A percentile compares a stretch with the other conserved stretches of the same genome.
Conservation (phyloP, 2,113 vertebrate species). For the Notothenia coriiceps region DNA sequence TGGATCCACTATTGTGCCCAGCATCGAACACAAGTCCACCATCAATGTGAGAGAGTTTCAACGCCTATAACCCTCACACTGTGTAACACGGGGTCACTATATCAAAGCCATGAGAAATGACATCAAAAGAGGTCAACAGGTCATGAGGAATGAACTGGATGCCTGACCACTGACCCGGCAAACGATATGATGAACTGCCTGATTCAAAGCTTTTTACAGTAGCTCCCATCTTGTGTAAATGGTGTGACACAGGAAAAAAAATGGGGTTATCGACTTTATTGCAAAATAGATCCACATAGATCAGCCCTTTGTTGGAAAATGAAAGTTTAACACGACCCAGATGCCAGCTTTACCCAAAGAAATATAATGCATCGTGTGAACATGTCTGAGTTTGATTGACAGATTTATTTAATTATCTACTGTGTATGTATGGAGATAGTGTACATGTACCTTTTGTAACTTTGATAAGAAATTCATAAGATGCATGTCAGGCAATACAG, state of each 20-base stretch:
- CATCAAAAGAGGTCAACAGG: no score
- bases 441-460: not conserved
- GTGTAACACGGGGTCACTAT: not conserved
- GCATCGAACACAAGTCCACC: not conserved
- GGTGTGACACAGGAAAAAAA: not conserved
- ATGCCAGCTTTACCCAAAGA: not conserved
- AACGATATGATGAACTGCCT: not conserved
- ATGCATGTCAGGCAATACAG: not conserved
- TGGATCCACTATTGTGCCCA: not conserved
- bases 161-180: conserved; percentile 15
- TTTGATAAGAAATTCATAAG: conserved; percentile 7
- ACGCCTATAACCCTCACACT: no score
- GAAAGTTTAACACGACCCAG: not conserved
- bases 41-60: not conserved
- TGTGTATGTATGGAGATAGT: not conserved
- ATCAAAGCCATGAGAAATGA: conserved; percentile 8
- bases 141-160: conserved; percentile 15
- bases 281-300: conserved; percentile 2
- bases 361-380: not conserved
- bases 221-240: conserved; percentile 7
- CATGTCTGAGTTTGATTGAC: not conserved
- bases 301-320: not conserved
- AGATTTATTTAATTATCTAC: conserved; percentile 2
- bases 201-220: not conserved
- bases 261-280: not conserved